These are phyloP conservation scores for Luffia ferchaultella DNA, from an alignment of 2,888 invertebrate genomes.

Conservation along the genomic window DNA sequence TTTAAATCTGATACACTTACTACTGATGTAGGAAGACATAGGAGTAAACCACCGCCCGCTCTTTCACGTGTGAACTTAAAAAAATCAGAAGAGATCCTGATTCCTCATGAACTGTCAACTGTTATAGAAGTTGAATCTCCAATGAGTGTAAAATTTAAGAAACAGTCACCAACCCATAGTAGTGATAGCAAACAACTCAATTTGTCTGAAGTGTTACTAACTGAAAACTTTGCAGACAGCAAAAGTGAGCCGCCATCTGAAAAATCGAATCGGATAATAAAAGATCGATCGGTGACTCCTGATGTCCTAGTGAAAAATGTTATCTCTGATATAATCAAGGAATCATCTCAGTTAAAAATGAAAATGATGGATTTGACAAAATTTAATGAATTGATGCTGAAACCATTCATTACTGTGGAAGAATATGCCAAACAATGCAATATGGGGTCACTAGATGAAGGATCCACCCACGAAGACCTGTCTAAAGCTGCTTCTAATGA, in stretches of 20 bases:
- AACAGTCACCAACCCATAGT: constrained; percentile 25
- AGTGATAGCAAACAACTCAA: constrained; percentile 14
- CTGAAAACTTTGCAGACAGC: not conserved
- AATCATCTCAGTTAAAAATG: constrained; percentile 38
- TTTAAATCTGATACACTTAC: not conserved
- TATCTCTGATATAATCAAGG: constrained; percentile 8
- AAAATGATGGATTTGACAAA: constrained; percentile 53
- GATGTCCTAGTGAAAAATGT: not conserved
- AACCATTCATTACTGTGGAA: constrained; percentile 50
- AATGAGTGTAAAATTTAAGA: constrained; percentile 55
- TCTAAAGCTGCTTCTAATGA: constrained; percentile 30
- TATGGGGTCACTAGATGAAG: constrained; percentile 41
- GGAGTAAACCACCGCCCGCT: constrained; percentile 49
- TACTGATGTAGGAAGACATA: constrained; percentile 20
- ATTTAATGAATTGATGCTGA: constrained; percentile 55
- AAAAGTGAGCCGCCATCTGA: constrained; percentile 12
- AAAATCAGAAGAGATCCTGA: constrained; percentile 31
- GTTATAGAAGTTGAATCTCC: constrained; percentile 75
- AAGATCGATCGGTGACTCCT: not conserved
- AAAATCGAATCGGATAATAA: constrained; percentile 1
- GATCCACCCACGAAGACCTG: constrained; percentile 43
- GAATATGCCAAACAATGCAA: constrained; percentile 58
- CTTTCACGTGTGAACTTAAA: constrained; percentile 42
- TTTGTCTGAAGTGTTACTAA: not conserved
- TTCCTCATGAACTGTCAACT: constrained; percentile 71